These are phyloP conservation scores for Lepisosteus osseus DNA, from an alignment of 2,113 vertebrate species.

Conservation along the genomic window DNA sequence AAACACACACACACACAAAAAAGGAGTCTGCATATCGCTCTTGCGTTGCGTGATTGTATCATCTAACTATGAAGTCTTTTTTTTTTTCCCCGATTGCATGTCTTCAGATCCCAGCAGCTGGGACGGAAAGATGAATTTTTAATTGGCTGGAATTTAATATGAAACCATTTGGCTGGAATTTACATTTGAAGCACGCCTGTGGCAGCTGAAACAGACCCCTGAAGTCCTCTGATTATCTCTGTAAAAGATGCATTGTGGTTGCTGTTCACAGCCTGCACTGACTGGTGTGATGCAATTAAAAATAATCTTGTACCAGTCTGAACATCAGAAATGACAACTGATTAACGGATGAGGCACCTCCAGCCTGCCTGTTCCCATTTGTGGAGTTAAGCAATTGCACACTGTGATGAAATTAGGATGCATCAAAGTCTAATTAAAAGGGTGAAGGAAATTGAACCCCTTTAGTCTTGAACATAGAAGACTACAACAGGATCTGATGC, in stretches of 20 bases:
- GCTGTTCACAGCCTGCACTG: conserved; percentile 10
- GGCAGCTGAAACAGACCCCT: conserved; percentile 75
- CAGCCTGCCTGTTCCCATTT: not conserved
- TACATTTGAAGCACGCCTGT: conserved; percentile 79
- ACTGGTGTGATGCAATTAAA: not conserved
- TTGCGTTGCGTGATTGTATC: conserved; percentile 40
- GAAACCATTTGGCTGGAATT: conserved; percentile 80
- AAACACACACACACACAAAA: conserved; percentile 18
- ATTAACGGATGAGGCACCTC: too few species aligned
- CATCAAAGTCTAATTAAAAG: too few species aligned
- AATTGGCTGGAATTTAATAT: conserved; percentile 74
- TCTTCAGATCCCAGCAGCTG: conserved; percentile 61
- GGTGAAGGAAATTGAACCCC: too few species aligned
- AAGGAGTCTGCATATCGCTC: not conserved
- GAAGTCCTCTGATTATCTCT: conserved; percentile 72
- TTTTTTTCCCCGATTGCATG: conserved; percentile 41
- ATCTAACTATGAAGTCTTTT: conserved; percentile 52
- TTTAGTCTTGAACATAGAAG: too few species aligned
- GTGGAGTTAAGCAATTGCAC: not conserved
- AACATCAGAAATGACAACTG: too few species aligned
- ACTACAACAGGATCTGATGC: too few species aligned
- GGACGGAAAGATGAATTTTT: conserved; percentile 71
- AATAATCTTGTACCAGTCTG: not conserved
- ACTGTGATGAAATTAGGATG: not conserved
- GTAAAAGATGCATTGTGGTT: conserved; percentile 62